Percentiles rank a stretch among this genome's conserved stretches.
Evolutionary conservation across 23 tunicate genomes (phyloP).

Genomic region (Styela clava): DNA sequence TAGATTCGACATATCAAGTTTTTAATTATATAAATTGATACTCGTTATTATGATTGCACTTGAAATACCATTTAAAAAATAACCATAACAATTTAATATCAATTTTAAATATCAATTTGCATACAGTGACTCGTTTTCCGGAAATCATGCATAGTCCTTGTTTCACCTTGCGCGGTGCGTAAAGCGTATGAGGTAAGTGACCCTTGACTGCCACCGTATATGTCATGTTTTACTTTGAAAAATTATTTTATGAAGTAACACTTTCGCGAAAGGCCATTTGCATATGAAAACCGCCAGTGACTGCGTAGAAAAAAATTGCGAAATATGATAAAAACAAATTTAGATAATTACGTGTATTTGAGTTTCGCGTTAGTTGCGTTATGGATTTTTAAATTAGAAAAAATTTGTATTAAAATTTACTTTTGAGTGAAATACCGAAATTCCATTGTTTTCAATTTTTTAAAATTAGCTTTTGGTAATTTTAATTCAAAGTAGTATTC

Average conservation of each 20-base stretch:
- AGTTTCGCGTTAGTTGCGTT: neutral
- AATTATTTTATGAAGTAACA: no score
- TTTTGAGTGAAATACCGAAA: no score
- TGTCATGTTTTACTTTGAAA: neutral
- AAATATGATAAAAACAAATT: neutral
- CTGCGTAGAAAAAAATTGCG: neutral
- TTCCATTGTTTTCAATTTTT: no score
- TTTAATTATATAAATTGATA: neutral
- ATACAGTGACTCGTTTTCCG: neutral
- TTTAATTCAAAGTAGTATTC: no score
- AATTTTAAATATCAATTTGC: neutral
- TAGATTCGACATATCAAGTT: neutral
- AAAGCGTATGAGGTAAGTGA: neutral
- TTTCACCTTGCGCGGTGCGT: neutral
- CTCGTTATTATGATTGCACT: neutral
- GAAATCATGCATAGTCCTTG: neutral
- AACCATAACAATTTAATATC: neutral
- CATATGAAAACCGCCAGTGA: neutral
- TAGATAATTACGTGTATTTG: neutral
- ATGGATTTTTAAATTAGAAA: no score
- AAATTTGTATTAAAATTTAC: no score
- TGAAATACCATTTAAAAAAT: neutral
- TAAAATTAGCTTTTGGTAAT: no score
- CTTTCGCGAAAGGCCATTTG: neutral
- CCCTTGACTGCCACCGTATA: neutral